Conservation (phyloP, 2,888 invertebrate genomes). For the Eledona agricola region DNA sequence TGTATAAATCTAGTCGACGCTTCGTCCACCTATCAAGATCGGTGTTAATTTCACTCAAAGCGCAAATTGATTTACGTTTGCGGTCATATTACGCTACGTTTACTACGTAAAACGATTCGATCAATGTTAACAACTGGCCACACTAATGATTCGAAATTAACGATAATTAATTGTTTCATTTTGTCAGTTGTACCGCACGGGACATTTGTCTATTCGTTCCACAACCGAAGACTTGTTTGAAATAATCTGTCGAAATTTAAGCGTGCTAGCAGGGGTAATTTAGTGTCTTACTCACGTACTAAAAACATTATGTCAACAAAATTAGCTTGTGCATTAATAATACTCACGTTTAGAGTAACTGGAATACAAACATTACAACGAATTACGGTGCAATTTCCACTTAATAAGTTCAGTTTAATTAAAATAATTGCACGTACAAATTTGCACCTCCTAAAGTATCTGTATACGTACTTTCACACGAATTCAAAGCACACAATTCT, state of each 20-base stretch:
- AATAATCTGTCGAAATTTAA: too few species aligned
- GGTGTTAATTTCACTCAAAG: not conserved
- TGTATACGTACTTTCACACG: too few species aligned
- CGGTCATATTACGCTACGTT: constrained; percentile 8
- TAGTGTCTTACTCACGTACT: constrained; percentile 12
- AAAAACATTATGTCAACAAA: constrained; percentile 9
- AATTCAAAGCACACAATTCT: too few species aligned
- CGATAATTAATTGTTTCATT: constrained; percentile 6
- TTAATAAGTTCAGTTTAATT: too few species aligned
- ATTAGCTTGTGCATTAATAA: too few species aligned
- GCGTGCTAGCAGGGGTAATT: constrained; percentile 7
- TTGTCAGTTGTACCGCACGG: too few species aligned
- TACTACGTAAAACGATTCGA: constrained; percentile 13
- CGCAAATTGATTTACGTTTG: constrained; percentile 4
- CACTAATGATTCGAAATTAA: constrained; percentile 31
- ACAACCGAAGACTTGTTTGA: too few species aligned
- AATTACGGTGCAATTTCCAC: too few species aligned
- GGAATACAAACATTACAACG: constrained; percentile 1
- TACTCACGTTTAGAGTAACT: constrained; percentile 4
- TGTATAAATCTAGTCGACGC: too few species aligned
- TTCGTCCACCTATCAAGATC: constrained; percentile 5
- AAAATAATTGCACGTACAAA: too few species aligned
- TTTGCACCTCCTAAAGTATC: too few species aligned
- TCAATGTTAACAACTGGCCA: constrained; percentile 41
- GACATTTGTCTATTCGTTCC: too few species aligned